Percentiles rank a stretch among this genome's conserved stretches.
Evolutionary conservation across 2,113 vertebrate species (phyloP).

Genomic region (Phaethon lepturus): DNA sequence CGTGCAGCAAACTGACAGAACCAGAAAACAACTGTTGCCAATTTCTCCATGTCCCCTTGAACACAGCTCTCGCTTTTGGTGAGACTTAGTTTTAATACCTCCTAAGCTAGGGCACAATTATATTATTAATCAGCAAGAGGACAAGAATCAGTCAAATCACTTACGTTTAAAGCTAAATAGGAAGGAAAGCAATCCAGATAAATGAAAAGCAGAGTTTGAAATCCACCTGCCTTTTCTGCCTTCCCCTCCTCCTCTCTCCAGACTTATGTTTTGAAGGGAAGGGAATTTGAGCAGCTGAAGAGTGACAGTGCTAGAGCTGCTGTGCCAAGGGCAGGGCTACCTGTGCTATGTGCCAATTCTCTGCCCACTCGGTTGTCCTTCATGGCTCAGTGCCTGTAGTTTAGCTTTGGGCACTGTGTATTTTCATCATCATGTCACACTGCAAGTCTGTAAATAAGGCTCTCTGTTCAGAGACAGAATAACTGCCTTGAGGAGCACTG

Average conservation of each 20-base stretch:
- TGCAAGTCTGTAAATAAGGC: background rate
- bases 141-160: background rate
- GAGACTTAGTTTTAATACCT: background rate
- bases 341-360: background rate
- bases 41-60: background rate
- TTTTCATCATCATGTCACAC: background rate
- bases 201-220: background rate
- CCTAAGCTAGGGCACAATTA: background rate
- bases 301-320: background rate
- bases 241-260: background rate
- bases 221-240: background rate
- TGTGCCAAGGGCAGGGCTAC: background rate
- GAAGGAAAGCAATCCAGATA: background rate
- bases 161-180: background rate
- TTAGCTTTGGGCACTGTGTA: background rate
- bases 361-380: background rate
- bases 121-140: background rate
- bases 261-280: background rate
- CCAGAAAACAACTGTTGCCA: background rate
- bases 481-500: background rate
- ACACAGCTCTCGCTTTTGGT: background rate
- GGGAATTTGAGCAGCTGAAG: background rate
- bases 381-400: background rate
- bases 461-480: background rate
- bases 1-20: background rate